Evolutionary conservation across 2,113 vertebrate species (phyloP).

Genomic region (Lepus americanus): DNA sequence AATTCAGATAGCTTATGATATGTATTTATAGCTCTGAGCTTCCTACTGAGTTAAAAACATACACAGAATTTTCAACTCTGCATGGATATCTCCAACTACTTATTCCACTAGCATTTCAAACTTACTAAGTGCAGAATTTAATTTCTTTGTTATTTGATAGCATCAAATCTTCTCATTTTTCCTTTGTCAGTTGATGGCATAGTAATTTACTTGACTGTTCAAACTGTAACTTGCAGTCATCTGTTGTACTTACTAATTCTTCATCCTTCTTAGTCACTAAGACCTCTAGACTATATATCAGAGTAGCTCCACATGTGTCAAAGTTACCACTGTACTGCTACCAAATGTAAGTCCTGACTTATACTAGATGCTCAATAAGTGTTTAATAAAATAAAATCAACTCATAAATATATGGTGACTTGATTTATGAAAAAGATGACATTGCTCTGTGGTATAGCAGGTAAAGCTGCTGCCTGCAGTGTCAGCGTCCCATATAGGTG

Average conservation of each 20-base stretch:
- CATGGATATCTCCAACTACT: neutral
- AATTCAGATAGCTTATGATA: neutral
- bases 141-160: constrained; percentile 31
- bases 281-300: neutral
- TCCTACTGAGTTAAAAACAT: neutral
- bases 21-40: neutral
- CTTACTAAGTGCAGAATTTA: neutral
- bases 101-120: neutral
- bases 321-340: neutral
- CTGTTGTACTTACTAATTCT: neutral
- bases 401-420: neutral
- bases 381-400: constrained; percentile 22
- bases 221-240: neutral
- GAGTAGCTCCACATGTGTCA: neutral
- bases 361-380: neutral
- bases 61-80: neutral
- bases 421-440: neutral
- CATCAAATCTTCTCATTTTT: neutral
- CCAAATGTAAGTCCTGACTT: neutral
- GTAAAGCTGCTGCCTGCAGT: too few relatives aligned
- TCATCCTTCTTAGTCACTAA: neutral
- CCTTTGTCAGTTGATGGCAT: neutral
- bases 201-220: neutral
- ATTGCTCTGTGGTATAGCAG: neutral
- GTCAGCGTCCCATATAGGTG: too few relatives aligned